These are phyloP conservation scores for Catagonus wagneri DNA, from an alignment of 2,113 vertebrate species.

Conservation along the genomic window DNA sequence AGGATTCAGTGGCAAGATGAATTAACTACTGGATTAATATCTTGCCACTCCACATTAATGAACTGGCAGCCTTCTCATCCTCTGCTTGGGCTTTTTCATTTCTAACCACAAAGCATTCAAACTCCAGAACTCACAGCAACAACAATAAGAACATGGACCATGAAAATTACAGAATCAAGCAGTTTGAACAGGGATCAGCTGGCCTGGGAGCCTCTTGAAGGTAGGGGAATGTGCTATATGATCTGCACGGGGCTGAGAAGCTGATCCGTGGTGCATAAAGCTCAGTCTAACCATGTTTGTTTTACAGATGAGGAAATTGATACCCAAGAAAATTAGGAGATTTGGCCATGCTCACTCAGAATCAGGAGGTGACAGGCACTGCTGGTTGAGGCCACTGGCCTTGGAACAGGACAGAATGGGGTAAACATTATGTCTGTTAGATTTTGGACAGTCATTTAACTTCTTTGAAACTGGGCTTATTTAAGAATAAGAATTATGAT, in stretches of 20 bases:
- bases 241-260: background rate
- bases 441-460: background rate
- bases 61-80: background rate
- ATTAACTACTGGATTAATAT: background rate
- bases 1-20: slow-evolving; percentile 56
- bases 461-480: background rate
- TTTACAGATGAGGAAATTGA: slow-evolving; percentile 37
- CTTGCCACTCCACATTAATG: background rate
- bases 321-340: background rate
- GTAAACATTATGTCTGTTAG: background rate
- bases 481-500: background rate
- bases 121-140: background rate
- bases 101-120: background rate
- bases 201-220: background rate
- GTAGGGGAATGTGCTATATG: background rate
- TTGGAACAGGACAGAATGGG: background rate
- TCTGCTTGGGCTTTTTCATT: background rate
- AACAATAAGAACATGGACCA: background rate
- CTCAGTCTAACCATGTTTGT: background rate
- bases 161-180: background rate
- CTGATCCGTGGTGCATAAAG: background rate
- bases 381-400: background rate
- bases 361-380: background rate
- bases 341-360: background rate
- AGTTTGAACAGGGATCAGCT: background rate